Percentiles rank a stretch among this genome's conserved stretches.
phyloP scores from a whole-genome alignment of 2,797 vertebrate genomes.

The Myotis myotis region DNA sequence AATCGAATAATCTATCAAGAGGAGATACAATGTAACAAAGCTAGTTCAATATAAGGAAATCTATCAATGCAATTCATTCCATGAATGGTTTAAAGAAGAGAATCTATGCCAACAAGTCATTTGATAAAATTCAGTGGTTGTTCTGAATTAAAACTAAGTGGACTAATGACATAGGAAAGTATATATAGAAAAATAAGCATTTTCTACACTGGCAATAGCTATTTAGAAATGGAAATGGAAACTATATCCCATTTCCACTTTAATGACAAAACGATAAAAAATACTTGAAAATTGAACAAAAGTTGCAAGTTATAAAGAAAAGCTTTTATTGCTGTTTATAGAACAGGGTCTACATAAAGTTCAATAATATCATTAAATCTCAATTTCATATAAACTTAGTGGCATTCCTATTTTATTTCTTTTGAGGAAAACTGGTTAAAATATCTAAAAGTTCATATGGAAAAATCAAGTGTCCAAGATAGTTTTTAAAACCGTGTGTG shows the following conservation, averaged over 20 bases:
- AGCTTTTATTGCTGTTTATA: not conserved
- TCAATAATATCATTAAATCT: not conserved
- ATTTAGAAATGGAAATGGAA: constrained; percentile 21
- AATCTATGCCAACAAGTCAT: not conserved
- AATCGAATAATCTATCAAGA: not conserved
- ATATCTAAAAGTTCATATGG: not conserved
- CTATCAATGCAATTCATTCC: not conserved
- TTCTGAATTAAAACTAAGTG: constrained; percentile 14
- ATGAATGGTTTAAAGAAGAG: constrained; percentile 1
- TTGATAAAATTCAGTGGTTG: not conserved
- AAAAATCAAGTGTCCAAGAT: not conserved
- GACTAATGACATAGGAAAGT: not conserved
- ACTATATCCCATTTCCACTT: not conserved
- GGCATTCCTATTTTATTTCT: not conserved
- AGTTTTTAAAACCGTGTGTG: not conserved
- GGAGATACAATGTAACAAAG: not conserved
- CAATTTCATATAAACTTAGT: not conserved
- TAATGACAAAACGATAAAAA: not conserved
- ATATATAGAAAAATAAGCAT: not conserved
- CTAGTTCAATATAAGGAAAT: not conserved
- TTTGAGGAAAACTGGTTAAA: not conserved
- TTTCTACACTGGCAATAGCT: not conserved
- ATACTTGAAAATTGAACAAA: not conserved
- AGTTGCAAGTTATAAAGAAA: not conserved
- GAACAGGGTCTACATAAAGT: not conserved